phyloP scores from a whole-genome alignment of 1,140 invertebrate species.

The Hormaphis cornu region DNA sequence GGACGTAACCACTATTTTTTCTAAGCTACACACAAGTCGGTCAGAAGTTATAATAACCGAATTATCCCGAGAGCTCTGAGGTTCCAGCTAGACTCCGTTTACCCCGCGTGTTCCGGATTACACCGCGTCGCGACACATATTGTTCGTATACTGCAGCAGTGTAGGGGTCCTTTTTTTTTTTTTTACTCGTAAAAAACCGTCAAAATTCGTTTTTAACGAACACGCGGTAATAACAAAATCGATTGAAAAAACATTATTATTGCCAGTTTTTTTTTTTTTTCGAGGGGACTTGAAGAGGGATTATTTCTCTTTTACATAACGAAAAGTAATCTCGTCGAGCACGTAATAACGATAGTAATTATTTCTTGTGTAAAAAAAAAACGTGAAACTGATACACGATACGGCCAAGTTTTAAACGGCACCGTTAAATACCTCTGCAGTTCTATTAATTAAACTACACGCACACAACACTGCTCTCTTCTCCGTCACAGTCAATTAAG shows the following conservation, averaged over 20 bases:
- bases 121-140: too few relatives aligned
- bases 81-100: too few relatives aligned
- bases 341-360: too few relatives aligned
- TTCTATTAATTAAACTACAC: background rate
- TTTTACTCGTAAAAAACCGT: background rate
- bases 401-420: background rate
- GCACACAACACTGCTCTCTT: slow-evolving; percentile 1
- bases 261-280: background rate
- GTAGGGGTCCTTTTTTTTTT: background rate
- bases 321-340: background rate
- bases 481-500: slow-evolving; percentile 6
- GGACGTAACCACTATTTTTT: too few relatives aligned
- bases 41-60: too few relatives aligned
- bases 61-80: too few relatives aligned
- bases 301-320: background rate
- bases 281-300: too few relatives aligned
- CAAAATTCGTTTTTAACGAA: slow-evolving; percentile 8
- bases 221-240: background rate
- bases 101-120: too few relatives aligned
- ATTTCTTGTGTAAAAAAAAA: background rate
- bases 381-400: background rate
- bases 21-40: too few relatives aligned
- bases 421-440: background rate
- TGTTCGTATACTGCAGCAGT: background rate
- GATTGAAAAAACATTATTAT: background rate